Base-by-base conservation (phyloP, 2,888 invertebrate genomes). In the Chrysolina americana region DNA sequence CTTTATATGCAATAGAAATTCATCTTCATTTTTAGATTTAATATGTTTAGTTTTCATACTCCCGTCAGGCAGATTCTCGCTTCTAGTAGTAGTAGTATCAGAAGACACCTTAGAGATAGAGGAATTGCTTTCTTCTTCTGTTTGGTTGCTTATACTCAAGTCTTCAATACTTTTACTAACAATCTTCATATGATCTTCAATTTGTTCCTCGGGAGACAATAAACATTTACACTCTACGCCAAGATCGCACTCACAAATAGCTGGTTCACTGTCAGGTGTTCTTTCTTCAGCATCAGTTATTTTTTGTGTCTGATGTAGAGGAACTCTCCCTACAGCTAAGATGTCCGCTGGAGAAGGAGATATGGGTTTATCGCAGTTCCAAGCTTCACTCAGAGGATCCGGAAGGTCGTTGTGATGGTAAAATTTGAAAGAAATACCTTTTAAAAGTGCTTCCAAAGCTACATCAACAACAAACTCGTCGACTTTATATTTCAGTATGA, bases 381-480 rank as follows among this genome's bases (percentile, higher is more conserved):
- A 75, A 21, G 36, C 65, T 9, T 64, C 59, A 11, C 15, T 23
- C 19, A 48, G 41, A 1, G 65, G 36, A 19, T 75, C 41, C 17
- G 65, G 69, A 21, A 36, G 19, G n/a, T 15, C 21, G 1, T 65
- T 47, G 47, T 71, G 71, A 23, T 65, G 69, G 19, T 65, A 59
- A 44, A 71, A 75, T 65, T 75, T 71, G 17, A 71, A 68, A 17
- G 68, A 69, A 28, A 75, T 19, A 48, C 69, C 64, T 44, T 65
- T 68, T 48, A 63, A 62, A 11, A 75, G 44, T 2, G 75, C 75
- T 13, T 75, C 75, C 59, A 71, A 69, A 28, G 69, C 75, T 56
- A 69, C 65, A 17, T 75, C 75, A 28, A 69, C 69, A 15, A 75
- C 59, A 44, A 75, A 72, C 4, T 65, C 36, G 0, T 71, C 68